phyloP scores from a whole-genome alignment of 2,113 vertebrate genomes.

The Coreoperca whiteheadi region DNA sequence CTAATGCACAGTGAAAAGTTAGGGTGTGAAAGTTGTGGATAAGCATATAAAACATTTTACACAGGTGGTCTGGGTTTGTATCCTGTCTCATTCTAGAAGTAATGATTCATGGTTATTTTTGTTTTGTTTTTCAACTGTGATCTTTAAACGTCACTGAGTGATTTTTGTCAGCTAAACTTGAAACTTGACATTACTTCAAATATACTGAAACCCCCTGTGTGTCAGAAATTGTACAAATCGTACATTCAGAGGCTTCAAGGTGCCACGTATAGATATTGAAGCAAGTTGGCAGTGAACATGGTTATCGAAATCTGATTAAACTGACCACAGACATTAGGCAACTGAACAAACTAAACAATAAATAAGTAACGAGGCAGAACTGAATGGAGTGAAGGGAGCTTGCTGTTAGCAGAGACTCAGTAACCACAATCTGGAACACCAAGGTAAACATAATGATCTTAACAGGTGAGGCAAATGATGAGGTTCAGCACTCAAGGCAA shows the following conservation, averaged over 20 bases:
- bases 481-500: constrained; percentile 9
- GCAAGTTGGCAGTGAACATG: not conserved
- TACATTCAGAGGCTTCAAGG: not conserved
- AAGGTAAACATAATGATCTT: not conserved
- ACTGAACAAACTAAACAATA: not conserved
- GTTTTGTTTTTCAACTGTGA: too few relatives aligned
- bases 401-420: not conserved
- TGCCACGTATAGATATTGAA: not conserved
- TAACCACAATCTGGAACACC: not conserved
- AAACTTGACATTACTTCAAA: not conserved
- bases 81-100: too few relatives aligned
- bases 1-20: not conserved
- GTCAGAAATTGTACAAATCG: too few relatives aligned
- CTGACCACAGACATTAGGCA: not conserved
- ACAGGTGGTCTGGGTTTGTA: too few relatives aligned
- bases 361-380: not conserved
- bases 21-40: not conserved
- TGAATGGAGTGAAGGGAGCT: not conserved
- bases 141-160: too few relatives aligned
- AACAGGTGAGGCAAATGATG: not conserved
- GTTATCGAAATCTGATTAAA: not conserved
- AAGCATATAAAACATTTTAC: not conserved
- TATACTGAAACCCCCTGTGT: not conserved
- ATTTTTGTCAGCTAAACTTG: not conserved
- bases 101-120: too few relatives aligned